phyloP scores from a whole-genome alignment of 2,113 vertebrate species.

The Pangasianodon hypophthalmus region DNA sequence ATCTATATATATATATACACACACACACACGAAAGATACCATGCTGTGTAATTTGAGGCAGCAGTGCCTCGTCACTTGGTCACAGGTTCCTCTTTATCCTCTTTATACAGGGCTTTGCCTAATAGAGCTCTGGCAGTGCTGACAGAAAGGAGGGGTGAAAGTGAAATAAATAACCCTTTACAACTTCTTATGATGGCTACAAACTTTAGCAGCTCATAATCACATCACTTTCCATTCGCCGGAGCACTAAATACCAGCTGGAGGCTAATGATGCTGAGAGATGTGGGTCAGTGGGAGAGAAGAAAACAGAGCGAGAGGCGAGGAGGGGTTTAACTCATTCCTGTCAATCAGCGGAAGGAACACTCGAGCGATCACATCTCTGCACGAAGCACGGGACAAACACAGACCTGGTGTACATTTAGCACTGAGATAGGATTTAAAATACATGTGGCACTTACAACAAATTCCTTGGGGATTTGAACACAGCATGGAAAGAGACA shows the following conservation, averaged over 20 bases:
- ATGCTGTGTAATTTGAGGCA: neutral
- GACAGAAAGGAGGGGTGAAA: neutral
- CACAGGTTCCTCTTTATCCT: neutral
- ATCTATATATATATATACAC: no score
- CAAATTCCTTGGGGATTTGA: neutral
- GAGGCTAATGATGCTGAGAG: constrained; percentile 57
- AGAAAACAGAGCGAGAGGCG: constrained; percentile 60
- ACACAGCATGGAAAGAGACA: neutral
- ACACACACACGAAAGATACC: neutral
- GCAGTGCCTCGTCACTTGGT: neutral
- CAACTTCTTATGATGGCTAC: constrained; percentile 47
- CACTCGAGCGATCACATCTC: neutral
- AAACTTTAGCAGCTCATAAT: constrained; percentile 61
- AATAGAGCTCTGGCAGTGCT: neutral
- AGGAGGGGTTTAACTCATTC: constrained; percentile 64
- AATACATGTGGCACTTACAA: no score
- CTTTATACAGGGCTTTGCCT: neutral
- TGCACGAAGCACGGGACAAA: neutral
- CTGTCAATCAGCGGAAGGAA: constrained; percentile 53
- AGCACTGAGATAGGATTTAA: neutral
- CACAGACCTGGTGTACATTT: neutral
- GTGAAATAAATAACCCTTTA: neutral
- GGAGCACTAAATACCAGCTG: constrained; percentile 60
- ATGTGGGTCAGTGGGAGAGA: constrained; percentile 70
- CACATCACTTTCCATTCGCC: constrained; percentile 57